Evolutionary conservation across 2,113 vertebrate genomes (phyloP).

Genomic region (Myiopsitta monachus): DNA sequence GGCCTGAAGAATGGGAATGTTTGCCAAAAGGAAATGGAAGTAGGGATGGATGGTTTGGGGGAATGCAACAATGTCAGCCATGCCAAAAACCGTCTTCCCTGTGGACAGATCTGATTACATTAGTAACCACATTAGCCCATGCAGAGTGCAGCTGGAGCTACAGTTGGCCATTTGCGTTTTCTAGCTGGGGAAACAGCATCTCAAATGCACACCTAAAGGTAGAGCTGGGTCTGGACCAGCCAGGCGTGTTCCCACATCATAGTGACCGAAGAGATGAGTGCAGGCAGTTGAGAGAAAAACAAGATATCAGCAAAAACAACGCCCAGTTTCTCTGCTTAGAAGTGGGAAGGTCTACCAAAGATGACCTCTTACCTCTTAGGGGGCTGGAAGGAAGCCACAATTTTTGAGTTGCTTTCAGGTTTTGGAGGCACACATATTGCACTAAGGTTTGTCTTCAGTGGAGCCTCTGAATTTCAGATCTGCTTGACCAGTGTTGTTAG

Average conservation of each 20-base stretch:
- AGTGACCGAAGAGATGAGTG: background rate
- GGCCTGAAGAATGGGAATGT: conserved; percentile 49
- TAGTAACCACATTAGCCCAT: conserved; percentile 13
- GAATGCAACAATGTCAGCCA: background rate
- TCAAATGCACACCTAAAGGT: background rate
- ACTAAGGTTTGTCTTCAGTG: background rate
- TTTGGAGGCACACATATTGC: background rate
- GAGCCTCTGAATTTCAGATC: background rate
- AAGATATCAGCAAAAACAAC: background rate
- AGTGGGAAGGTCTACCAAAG: background rate
- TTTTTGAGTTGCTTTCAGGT: background rate
- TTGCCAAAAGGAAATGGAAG: conserved; percentile 71
- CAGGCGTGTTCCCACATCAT: background rate
- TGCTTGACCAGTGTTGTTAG: background rate
- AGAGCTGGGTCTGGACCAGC: background rate
- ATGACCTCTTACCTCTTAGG: fast-evolving
- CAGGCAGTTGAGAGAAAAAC: background rate
- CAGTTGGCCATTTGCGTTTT: background rate
- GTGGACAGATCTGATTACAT: conserved; percentile 56
- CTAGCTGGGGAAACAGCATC: background rate
- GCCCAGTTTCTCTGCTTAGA: background rate
- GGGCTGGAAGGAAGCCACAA: background rate
- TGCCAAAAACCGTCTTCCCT: conserved; percentile 41
- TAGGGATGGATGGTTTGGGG: conserved; percentile 60
- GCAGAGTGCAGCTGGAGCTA: conserved; percentile 37